Evolutionary conservation across 2,888 invertebrate genomes (phyloP).

Genomic region (Caenorhabditis zanzibari): DNA sequence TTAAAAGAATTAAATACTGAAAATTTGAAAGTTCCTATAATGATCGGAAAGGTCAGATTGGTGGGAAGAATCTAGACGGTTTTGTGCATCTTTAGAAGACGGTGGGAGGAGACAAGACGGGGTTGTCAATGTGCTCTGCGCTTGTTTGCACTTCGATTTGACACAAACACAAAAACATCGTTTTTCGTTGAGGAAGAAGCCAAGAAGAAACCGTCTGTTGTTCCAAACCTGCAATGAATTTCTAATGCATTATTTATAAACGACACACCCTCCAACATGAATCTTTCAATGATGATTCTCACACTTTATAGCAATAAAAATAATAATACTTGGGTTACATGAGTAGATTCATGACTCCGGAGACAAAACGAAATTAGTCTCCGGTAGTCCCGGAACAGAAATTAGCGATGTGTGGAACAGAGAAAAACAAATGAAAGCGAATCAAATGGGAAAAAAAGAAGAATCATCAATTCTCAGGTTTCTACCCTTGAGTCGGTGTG

Average conservation of each 20-base stretch:
- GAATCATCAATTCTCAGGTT: slow-evolving; percentile 40
- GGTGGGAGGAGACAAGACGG: slow-evolving; percentile 18
- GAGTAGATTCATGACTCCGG: neutral
- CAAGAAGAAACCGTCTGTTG: neutral
- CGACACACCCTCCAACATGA: neutral
- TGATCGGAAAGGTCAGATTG: slow-evolving; percentile 27
- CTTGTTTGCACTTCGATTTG: slow-evolving; percentile 66
- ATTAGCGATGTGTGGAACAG: slow-evolving; percentile 18
- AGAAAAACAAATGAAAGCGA: slow-evolving; percentile 11
- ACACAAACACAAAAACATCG: slow-evolving; percentile 65
- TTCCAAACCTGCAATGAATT: slow-evolving; percentile 5
- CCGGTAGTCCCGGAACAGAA: slow-evolving; percentile 27
- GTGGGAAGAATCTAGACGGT: slow-evolving; percentile 21
- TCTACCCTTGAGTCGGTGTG: neutral
- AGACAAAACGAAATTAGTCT: slow-evolving; percentile 27
- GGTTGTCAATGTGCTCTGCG: slow-evolving; percentile 58
- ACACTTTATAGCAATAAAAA: neutral
- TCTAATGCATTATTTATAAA: slow-evolving; percentile 8
- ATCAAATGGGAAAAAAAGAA: neutral
- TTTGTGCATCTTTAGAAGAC: slow-evolving; percentile 32
- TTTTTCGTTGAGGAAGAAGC: slow-evolving; percentile 27
- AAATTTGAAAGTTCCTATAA: neutral
- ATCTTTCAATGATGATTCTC: neutral
- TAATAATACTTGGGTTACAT: neutral
- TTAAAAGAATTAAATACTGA: too few species aligned